Base-by-base conservation (phyloP, 2,888 invertebrate genomes). In the Chrysodeixis includens region DNA sequence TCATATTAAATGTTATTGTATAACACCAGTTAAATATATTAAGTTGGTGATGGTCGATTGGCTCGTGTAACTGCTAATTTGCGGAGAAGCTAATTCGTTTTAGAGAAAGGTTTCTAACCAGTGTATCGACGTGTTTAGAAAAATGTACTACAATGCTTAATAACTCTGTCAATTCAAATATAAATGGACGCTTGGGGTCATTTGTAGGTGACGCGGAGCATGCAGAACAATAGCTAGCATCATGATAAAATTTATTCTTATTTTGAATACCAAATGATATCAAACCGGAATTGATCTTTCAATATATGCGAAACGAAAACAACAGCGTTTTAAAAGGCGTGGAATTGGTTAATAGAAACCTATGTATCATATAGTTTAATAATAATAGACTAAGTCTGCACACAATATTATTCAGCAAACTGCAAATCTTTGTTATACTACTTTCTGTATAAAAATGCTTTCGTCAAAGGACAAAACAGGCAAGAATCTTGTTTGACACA, bases 1-100 rank as follows among this genome's bases (percentile, higher is more conserved):
- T 79, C 73, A 76, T 67, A 81, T 76, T 76, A 72, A 72, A 68
- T 74, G 63, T 76, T 71, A 75, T 77, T 80, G 68, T 73, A 76
- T 81, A 80, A 82, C 71, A 63, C 51, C 26, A 62, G 66, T 62
- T 77, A 81, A 74, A 61, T 69, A 68, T 69, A 54, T 71, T 40
- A 40, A 40, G 56, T 61, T 59, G 56, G 63, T 79, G 74, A 65
- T 76, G 74, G 71, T 61, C 62, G 64, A 74, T 66, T 67, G 60
- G 26, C 52, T 67, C 71, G 67, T 67, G 61, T 71, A 74, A 71
- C 67, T 67, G 56, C 66, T 74, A 66, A 75, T 74, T 75, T 75
- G 67, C 62, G 57, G 60, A 49, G 60, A 74, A 75, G 71, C 53
- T 65, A 52, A 49, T 70, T 20, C 18, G 20, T 49, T 49, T 54